These are phyloP conservation scores for Columba guinea DNA, from an alignment of 2,797 vertebrate species.

Conservation along the genomic window DNA sequence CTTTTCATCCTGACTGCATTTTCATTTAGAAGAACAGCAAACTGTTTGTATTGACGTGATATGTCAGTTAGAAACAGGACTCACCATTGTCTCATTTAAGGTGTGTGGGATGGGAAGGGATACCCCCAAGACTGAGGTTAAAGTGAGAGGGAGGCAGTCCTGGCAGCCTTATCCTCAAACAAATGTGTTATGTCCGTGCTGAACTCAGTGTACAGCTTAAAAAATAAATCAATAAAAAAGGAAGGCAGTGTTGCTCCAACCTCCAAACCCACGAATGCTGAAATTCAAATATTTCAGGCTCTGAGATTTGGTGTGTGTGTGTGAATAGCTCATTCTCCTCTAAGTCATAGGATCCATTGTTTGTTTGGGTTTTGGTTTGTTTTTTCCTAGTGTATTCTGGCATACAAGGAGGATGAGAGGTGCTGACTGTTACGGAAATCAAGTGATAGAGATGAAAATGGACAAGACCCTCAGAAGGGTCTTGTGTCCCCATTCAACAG, in stretches of 20 bases:
- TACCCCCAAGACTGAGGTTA: constrained; percentile 4
- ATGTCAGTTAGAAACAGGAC: neutral
- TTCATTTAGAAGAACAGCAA: neutral
- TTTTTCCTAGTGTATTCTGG: neutral
- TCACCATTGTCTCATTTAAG: neutral
- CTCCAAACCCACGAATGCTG: neutral
- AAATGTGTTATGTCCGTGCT: neutral
- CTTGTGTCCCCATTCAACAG: neutral
- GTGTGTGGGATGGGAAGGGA: constrained; percentile 13
- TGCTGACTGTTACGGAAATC: neutral
- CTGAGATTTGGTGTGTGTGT: neutral
- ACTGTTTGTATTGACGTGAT: neutral
- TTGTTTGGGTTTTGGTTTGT: too few species aligned
- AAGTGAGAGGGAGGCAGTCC: neutral
- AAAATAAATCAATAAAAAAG: neutral
- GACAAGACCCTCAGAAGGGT: neutral
- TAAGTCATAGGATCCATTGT: neutral
- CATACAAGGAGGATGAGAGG: neutral
- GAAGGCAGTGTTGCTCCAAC: neutral
- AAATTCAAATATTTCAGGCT: neutral
- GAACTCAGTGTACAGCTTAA: neutral
- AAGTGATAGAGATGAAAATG: neutral
- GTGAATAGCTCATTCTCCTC: neutral
- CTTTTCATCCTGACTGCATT: neutral
- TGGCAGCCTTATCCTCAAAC: neutral